Evolutionary conservation across 2,113 vertebrate genomes (phyloP).

Genomic region (Chaetodon auriga): DNA sequence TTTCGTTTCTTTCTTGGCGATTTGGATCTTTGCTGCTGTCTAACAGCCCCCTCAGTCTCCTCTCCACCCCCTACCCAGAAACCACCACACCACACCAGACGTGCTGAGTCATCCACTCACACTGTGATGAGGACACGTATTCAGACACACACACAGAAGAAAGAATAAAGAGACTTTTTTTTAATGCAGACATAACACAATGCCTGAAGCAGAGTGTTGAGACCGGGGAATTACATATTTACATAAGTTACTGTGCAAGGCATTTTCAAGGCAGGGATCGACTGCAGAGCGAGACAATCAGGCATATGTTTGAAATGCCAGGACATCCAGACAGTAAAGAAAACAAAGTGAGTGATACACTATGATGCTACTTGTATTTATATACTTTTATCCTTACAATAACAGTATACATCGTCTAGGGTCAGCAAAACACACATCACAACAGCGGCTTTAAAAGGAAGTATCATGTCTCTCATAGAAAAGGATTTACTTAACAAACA

Average conservation of each 20-base stretch:
- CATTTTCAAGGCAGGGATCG: not conserved
- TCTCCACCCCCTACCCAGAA: conserved; percentile 44
- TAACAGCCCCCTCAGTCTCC: conserved; percentile 32
- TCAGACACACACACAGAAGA: conserved; percentile 29
- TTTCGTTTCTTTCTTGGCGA: conserved; percentile 52
- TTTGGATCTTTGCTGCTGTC: conserved; percentile 44
- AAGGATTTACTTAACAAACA: conserved; percentile 71
- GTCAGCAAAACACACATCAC: conserved; percentile 12
- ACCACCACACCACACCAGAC: conserved; percentile 59
- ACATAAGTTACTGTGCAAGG: conserved; percentile 14
- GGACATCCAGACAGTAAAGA: not conserved
- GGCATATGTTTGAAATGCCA: conserved; percentile 12
- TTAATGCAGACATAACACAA: conserved; percentile 4
- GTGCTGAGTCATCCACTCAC: conserved; percentile 62
- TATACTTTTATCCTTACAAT: conserved; percentile 10
- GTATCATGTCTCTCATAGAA: conserved; percentile 22
- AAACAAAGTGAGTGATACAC: not conserved
- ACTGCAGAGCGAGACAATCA: not conserved
- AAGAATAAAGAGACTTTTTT: conserved; percentile 25
- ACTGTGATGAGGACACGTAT: conserved; percentile 36
- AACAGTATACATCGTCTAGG: not conserved
- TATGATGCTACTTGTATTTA: conserved; percentile 2
- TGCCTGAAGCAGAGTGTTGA: not conserved
- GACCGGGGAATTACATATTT: not conserved
- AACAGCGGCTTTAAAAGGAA: not conserved